These are phyloP conservation scores for Turritopsis rubra DNA, from an alignment of 30 jellyfish, hydroid and myxozoan genomes.

Conservation along the genomic window DNA sequence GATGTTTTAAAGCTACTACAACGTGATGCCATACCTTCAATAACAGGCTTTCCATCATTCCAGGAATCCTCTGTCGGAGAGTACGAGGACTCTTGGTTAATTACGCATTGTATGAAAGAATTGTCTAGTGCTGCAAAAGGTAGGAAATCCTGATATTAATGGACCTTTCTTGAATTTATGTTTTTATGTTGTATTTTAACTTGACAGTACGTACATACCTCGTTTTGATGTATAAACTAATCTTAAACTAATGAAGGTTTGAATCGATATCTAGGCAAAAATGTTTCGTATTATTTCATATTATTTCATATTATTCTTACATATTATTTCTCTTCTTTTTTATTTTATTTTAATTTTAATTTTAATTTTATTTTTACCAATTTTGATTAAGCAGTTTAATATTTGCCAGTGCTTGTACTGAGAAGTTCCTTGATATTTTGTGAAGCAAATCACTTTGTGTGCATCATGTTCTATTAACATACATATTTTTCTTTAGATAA, in stretches of 20 bases:
- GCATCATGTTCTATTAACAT: neutral
- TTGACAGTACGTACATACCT: neutral
- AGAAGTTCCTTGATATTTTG: no score
- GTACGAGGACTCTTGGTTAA: conserved; percentile 49
- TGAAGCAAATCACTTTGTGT: conserved; percentile 4
- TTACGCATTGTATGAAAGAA: conserved; percentile 31
- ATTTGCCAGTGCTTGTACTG: no score
- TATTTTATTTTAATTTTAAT: no score
- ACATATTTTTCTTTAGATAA: conserved; percentile 22
- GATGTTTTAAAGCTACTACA: conserved; percentile 16
- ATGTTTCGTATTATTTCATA: neutral
- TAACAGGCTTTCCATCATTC: conserved; percentile 7
- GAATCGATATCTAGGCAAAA: neutral
- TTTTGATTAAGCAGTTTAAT: no score
- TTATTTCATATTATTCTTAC: no score
- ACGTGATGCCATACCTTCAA: conserved; percentile 3
- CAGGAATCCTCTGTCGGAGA: conserved; percentile 12
- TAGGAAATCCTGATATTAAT: neutral
- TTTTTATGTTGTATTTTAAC: neutral
- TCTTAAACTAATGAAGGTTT: neutral
- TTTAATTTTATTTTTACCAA: no score
- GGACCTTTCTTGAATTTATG: neutral
- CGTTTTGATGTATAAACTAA: neutral
- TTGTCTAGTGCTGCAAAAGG: conserved; percentile 19
- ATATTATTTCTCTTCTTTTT: no score